Conservation (phyloP, 2,888 invertebrate genomes). For the Iphiclides podalirius region DNA sequence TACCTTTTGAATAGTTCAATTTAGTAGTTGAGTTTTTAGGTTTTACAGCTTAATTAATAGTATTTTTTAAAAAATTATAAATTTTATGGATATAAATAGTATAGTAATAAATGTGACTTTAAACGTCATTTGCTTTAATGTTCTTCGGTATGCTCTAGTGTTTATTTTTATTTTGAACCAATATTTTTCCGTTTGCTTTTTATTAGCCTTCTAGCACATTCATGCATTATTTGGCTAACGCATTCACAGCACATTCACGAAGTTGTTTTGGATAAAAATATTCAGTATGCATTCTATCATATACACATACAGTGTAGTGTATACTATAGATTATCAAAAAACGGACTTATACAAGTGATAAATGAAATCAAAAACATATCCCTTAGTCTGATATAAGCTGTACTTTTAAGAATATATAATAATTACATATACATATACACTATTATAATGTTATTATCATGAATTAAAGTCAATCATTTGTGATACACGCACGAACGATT, state of each 20-base stretch:
- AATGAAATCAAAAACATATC: slow-evolving; percentile 74
- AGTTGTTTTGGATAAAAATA: too few species aligned
- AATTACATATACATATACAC: slow-evolving; percentile 33
- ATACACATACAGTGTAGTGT: too few species aligned
- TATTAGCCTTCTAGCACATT: too few species aligned
- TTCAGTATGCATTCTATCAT: too few species aligned
- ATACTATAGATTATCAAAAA: neutral
- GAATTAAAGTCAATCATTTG: neutral
- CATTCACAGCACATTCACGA: too few species aligned
- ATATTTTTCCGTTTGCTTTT: neutral
- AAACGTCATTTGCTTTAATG: slow-evolving; percentile 37
- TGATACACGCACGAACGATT: too few species aligned
- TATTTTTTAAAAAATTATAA: slow-evolving; percentile 42
- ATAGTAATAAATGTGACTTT: slow-evolving; percentile 77
- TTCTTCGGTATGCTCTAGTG: neutral
- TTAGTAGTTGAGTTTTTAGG: neutral
- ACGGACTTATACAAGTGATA: slow-evolving; percentile 52
- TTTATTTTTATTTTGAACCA: neutral
- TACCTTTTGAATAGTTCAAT: slow-evolving; percentile 2
- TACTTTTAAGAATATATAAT: slow-evolving; percentile 39
- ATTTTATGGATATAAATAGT: slow-evolving; percentile 51
- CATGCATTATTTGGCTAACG: too few species aligned
- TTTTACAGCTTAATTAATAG: slow-evolving; percentile 29
- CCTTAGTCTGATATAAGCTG: slow-evolving; percentile 61
- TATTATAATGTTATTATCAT: neutral